Conservation (phyloP, 2,113 vertebrate species). For the Scopus umbretta region DNA sequence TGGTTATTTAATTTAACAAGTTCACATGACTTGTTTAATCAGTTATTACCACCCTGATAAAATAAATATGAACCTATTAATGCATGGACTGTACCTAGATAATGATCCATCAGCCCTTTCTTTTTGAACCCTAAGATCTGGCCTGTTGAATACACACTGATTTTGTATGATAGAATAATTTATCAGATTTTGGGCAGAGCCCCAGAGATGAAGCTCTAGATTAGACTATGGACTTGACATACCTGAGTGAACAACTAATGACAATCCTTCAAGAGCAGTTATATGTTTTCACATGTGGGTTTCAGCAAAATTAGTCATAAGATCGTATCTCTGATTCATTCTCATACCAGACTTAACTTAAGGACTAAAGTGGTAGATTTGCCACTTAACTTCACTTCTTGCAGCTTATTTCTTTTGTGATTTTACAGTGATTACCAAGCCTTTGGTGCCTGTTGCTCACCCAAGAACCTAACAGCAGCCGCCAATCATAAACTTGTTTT, state of each 20-base stretch:
- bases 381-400: neutral
- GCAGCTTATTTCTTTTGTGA: neutral
- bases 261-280: neutral
- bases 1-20: neutral
- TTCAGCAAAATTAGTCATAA: constrained; percentile 56
- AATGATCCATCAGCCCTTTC: neutral
- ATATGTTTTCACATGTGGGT: constrained; percentile 51
- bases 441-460: neutral
- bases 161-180: neutral
- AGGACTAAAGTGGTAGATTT: neutral
- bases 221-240: neutral
- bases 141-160: neutral
- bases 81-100: neutral
- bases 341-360: neutral
- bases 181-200: neutral
- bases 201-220: neutral
- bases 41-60: neutral
- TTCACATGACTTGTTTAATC: neutral
- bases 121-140: neutral
- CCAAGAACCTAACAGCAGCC: neutral
- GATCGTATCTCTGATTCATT: constrained; percentile 25
- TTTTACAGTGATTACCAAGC: neutral
- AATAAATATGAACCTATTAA: neutral
- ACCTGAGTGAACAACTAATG: constrained; percentile 16
- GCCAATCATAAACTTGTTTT: neutral